phyloP scores from a whole-genome alignment of 2,113 vertebrate genomes.

The Hoplias malabaricus region DNA sequence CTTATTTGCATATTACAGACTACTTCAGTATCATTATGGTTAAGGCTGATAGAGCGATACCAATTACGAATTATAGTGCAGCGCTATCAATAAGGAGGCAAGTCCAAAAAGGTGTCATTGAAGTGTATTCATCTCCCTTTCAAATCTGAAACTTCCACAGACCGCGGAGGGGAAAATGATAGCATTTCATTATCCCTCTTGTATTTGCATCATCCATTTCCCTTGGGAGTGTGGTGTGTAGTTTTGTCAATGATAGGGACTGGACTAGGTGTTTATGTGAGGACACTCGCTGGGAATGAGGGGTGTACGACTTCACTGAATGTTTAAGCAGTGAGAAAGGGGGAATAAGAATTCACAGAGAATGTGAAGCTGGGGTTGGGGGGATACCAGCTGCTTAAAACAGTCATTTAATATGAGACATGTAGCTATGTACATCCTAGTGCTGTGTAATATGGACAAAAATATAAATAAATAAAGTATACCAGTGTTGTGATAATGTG shows the following conservation, averaged over 20 bases:
- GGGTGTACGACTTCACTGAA: background rate
- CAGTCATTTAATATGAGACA: too few species aligned
- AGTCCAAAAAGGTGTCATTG: background rate
- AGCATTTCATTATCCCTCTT: background rate
- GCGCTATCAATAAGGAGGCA: too few species aligned
- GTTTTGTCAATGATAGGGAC: background rate
- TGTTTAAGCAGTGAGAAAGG: background rate
- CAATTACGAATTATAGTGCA: too few species aligned
- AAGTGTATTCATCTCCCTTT: too few species aligned
- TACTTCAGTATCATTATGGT: too few species aligned
- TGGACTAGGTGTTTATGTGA: background rate
- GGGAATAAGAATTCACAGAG: background rate
- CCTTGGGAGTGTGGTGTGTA: background rate
- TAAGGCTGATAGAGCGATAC: too few species aligned
- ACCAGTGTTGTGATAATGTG: too few species aligned
- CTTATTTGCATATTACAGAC: too few species aligned
- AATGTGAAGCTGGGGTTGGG: background rate
- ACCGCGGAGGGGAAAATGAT: background rate
- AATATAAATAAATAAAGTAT: too few species aligned
- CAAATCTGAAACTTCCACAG: too few species aligned
- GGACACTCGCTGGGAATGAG: background rate
- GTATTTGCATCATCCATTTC: background rate
- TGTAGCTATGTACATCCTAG: background rate
- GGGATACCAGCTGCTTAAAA: background rate
- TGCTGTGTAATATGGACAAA: background rate